phyloP scores from a whole-genome alignment of 2,888 invertebrate species.

The Agriopis marginaria region DNA sequence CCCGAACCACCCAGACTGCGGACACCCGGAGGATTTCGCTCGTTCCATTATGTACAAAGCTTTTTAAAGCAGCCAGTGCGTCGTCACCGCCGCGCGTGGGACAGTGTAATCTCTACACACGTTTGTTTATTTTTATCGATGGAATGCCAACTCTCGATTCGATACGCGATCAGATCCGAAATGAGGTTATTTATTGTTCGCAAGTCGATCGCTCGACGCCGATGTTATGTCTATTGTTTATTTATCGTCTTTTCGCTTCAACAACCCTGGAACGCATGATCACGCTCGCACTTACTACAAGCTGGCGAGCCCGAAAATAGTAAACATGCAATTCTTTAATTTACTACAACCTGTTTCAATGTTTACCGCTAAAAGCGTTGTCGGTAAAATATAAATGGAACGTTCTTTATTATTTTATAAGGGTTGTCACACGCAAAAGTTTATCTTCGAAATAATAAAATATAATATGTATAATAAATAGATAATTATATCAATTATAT shows the following conservation, averaged over 20 bases:
- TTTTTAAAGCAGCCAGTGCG: constrained; percentile 48
- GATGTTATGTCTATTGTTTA: constrained; percentile 54
- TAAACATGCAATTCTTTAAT: constrained; percentile 39
- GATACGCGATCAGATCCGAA: constrained; percentile 54
- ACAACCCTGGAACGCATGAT: constrained; percentile 32
- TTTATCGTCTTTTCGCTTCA: constrained; percentile 52
- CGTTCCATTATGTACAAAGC: constrained; percentile 55
- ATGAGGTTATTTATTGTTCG: constrained; percentile 59
- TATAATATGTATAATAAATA: too few species aligned
- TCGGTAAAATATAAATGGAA: constrained; percentile 34
- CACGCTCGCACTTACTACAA: constrained; percentile 30
- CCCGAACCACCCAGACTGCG: constrained; percentile 61
- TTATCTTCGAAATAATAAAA: constrained; percentile 2
- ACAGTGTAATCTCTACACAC: constrained; percentile 53
- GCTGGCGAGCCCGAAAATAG: constrained; percentile 18
- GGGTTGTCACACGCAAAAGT: constrained; percentile 25
- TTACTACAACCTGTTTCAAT: constrained; percentile 35
- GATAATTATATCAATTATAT: too few species aligned
- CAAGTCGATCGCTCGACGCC: constrained; percentile 49
- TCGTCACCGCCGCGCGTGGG: constrained; percentile 42
- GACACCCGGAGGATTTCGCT: constrained; percentile 54
- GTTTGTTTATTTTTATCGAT: constrained; percentile 62
- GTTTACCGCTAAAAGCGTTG: constrained; percentile 40
- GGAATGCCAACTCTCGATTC: constrained; percentile 51
- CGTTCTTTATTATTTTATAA: constrained; percentile 31